Evolutionary conservation across 2,113 vertebrate genomes (phyloP), one percentile per base, ranked within the genome.

Genomic region (Nanger granti): DNA sequence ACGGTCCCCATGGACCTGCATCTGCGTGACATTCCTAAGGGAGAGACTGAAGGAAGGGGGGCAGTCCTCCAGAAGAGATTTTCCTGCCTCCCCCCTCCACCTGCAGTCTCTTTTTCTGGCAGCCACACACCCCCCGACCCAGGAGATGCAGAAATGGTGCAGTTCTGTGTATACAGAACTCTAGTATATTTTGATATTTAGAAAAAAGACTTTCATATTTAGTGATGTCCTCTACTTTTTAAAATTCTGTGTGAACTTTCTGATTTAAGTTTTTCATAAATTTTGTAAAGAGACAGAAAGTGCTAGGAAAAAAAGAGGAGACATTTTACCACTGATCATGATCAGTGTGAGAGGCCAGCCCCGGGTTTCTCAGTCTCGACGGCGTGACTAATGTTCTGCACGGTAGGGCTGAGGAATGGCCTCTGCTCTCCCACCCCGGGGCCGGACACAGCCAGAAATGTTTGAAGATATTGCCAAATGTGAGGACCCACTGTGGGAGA

Each of bases 61-160:
- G 9, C n/a, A 41, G 28, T 29, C 64, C 41, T 89, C 55, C 20
- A 3, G 29, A 52, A 59, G 24, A 49, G 34, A 20, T 17, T 41
- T 8, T 73, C 80, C 76, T n/a, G 86, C 57, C 3, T 34, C 15
- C 60, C 62, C 29, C 0, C 11, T 29, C 85, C 7, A 13, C 37
- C n/a, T 1, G 44, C 28, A 24, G 73, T n/a, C 14, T 22, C 29
- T 47, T 17, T 52, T 82, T 34, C 49, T 0, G 0, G 44, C 15
- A 1, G 0, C 22, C 26, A 17, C 2, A 0, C 7, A 11, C 5
- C n/a, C 5, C 1, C 20, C 5, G 0, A 14, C 26, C 14, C 4
- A 0, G 24, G 29, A 64, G 0, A 4, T 24, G 20, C 3, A 0
- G 49, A 29, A 52, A 62, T 0, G 15, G 22, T 7, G 15, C 1